Conservation (phyloP, 35 echinoderm and acorn worm genomes). For the Holothuria glaberrima region DNA sequence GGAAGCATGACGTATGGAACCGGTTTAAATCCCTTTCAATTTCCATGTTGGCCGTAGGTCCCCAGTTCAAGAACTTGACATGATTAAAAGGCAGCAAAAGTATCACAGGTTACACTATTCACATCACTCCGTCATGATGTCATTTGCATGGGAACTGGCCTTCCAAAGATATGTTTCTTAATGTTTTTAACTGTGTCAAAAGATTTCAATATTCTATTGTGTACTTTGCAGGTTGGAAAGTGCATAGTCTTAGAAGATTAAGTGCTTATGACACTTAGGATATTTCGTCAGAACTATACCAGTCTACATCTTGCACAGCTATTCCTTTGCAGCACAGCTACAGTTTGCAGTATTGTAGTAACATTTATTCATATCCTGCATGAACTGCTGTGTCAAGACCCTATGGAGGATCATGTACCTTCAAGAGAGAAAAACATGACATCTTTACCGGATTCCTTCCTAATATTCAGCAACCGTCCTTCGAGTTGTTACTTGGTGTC, state of each 20-base stretch:
- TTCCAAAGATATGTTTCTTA: conserved; percentile 18
- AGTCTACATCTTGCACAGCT: conserved; percentile 23
- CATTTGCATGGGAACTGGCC: neutral
- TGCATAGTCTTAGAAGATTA: neutral
- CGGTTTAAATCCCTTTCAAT: no score
- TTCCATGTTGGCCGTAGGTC: no score
- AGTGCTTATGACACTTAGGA: neutral
- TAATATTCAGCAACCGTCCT: conserved; percentile 14
- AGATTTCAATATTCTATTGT: conserved; percentile 16
- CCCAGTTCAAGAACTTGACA: conserved; percentile 11
- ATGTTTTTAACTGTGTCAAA: neutral
- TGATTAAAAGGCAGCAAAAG: neutral
- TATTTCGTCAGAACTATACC: neutral
- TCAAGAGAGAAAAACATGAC: conserved; percentile 44
- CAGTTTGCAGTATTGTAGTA: conserved; percentile 2
- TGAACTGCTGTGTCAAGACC: conserved; percentile 1
- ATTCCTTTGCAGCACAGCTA: conserved; percentile 16
- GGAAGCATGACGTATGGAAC: no score
- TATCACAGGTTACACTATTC: neutral
- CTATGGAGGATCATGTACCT: conserved; percentile 28
- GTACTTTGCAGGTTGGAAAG: conserved; percentile 21
- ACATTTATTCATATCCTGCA: conserved; percentile 23
- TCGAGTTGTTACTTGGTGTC: conserved; percentile 21
- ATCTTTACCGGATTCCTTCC: conserved; percentile 22
- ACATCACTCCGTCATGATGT: conserved; percentile 10